These are phyloP conservation scores for Seladonia tumulorum DNA, from an alignment of 2,888 invertebrate genomes.

Conservation along the genomic window DNA sequence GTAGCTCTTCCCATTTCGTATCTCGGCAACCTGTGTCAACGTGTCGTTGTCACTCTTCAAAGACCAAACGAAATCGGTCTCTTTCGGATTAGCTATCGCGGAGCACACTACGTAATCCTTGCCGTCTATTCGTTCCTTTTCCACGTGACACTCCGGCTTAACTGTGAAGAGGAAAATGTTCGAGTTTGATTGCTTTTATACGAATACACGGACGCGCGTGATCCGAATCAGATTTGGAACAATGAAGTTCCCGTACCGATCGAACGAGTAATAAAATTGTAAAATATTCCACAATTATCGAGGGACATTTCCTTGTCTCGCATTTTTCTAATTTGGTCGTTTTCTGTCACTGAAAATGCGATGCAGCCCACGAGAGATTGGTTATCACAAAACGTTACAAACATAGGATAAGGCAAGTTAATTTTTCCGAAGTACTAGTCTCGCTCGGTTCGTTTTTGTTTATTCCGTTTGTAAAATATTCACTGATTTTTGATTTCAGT, in stretches of 20 bases:
- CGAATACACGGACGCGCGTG: slow-evolving; percentile 1
- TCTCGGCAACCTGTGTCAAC: slow-evolving; percentile 87
- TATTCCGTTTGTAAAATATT: too few species aligned
- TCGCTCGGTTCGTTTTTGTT: too few species aligned
- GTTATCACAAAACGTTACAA: too few species aligned
- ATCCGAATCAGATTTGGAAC: neutral
- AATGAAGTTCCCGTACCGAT: neutral
- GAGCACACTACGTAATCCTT: slow-evolving; percentile 92
- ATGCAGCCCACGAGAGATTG: too few species aligned
- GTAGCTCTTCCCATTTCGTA: slow-evolving; percentile 86
- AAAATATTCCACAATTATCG: neutral
- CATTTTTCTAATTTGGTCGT: too few species aligned
- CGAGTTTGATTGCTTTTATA: slow-evolving; percentile 1
- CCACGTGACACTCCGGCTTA: slow-evolving; percentile 93
- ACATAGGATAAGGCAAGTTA: too few species aligned
- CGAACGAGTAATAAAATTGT: neutral
- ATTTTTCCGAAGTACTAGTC: too few species aligned
- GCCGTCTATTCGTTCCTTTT: slow-evolving; percentile 89
- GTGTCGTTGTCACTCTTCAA: slow-evolving; percentile 94
- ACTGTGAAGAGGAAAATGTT: slow-evolving; percentile 85
- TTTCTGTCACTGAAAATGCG: too few species aligned
- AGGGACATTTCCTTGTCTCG: too few species aligned
- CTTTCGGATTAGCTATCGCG: slow-evolving; percentile 92
- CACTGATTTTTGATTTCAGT: too few species aligned
- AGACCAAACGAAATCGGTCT: slow-evolving; percentile 93